A percentile compares a stretch with the other conserved stretches of the same genome.
phyloP scores from a whole-genome alignment of 2,888 invertebrate genomes.

The Polia nebulosa region DNA sequence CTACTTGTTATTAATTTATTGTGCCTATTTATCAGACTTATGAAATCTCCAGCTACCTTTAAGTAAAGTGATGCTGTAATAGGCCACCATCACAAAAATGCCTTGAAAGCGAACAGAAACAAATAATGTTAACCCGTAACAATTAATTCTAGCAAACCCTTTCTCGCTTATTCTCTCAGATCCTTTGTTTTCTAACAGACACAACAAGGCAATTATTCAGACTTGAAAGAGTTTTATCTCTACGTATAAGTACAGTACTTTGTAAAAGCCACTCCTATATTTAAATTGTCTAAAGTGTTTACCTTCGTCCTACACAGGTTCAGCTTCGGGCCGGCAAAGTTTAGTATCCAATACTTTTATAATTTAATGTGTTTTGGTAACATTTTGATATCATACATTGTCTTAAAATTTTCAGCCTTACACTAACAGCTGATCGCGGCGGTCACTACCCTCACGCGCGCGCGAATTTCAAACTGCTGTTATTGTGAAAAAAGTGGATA shows the following conservation, averaged over 20 bases:
- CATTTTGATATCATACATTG: neutral
- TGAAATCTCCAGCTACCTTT: neutral
- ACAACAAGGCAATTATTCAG: constrained; percentile 16
- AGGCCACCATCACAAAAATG: neutral
- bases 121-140: neutral
- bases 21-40: neutral
- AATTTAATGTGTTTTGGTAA: constrained; percentile 12
- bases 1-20: too few species aligned
- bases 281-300: constrained; percentile 17
- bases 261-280: constrained; percentile 4
- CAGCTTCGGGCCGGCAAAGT: constrained; percentile 23
- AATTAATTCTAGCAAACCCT: neutral
- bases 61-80: neutral
- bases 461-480: too few species aligned
- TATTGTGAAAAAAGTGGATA: too few species aligned
- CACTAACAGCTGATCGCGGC: too few species aligned
- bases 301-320: constrained; percentile 36
- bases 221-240: constrained; percentile 29
- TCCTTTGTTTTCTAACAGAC: constrained; percentile 10
- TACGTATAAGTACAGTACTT: neutral
- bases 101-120: neutral
- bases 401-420: too few species aligned
- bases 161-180: neutral
- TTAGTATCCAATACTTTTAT: neutral
- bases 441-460: too few species aligned